phyloP scores from a whole-genome alignment of 2,113 vertebrate genomes.

The Monopterus albus region DNA sequence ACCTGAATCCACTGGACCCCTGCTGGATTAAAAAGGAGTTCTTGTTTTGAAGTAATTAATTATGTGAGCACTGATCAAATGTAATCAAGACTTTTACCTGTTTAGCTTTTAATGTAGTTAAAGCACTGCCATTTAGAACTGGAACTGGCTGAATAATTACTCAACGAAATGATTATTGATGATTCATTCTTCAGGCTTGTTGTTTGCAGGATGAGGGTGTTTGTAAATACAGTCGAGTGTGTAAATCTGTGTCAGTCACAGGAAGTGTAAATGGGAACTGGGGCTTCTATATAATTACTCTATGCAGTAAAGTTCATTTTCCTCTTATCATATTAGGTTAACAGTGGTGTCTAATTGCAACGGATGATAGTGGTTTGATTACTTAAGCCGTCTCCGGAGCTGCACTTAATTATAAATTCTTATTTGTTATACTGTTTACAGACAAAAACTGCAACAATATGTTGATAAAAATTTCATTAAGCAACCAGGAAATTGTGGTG shows the following conservation, averaged over 20 bases:
- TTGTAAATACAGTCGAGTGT: not conserved
- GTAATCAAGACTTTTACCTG: not conserved
- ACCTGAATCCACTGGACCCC: conserved; percentile 9
- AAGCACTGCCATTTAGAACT: conserved; percentile 1
- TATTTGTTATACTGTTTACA: conserved; percentile 67
- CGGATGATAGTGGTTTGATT: too few species aligned
- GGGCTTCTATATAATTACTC: too few species aligned
- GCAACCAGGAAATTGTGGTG: conserved; percentile 52
- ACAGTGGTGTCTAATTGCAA: conserved; percentile 59
- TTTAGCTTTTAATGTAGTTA: conserved; percentile 16
- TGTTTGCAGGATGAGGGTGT: conserved; percentile 1
- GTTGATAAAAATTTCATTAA: conserved; percentile 67
- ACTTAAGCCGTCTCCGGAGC: conserved; percentile 50
- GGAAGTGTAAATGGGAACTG: too few species aligned
- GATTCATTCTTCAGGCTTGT: conserved; percentile 34
- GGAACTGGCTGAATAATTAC: conserved; percentile 37
- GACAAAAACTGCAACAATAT: conserved; percentile 44
- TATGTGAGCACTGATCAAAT: conserved; percentile 4
- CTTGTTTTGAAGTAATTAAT: conserved; percentile 17
- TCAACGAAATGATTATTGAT: conserved; percentile 40
- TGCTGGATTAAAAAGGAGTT: conserved; percentile 17
- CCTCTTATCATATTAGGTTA: conserved; percentile 34
- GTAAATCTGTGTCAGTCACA: conserved; percentile 9
- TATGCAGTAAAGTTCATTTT: conserved; percentile 5
- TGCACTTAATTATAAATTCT: conserved; percentile 65